Percentiles rank a stretch among this genome's conserved stretches.
These are phyloP conservation scores for Hypocryptadius cinnamomeus DNA, from an alignment of 2,113 vertebrate genomes.

Conservation along the genomic window DNA sequence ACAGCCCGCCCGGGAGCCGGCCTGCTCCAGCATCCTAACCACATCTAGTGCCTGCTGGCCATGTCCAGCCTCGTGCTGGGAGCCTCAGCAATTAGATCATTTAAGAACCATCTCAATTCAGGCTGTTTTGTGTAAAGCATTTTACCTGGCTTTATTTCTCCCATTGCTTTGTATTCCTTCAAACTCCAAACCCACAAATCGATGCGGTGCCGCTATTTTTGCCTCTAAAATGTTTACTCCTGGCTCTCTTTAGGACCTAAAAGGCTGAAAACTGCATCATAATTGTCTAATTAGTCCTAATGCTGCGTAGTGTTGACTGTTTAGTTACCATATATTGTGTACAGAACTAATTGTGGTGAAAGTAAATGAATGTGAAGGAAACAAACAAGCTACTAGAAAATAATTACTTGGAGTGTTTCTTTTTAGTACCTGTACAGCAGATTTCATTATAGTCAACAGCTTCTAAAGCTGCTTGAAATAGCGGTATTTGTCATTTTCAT, in stretches of 20 bases:
- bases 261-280: conserved; percentile 93
- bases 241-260: conserved; percentile 85
- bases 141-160: conserved; percentile 35
- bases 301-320: conserved; percentile 85
- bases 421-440: conserved; percentile 98
- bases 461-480: conserved; percentile 98
- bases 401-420: conserved; percentile 99
- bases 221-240: conserved; percentile 83
- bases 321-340: conserved; percentile 84
- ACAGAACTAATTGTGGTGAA: conserved; percentile 99
- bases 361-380: conserved; percentile 99
- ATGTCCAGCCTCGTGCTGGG: background rate
- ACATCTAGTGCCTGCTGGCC: rapidly evolving
- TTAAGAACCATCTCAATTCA: background rate
- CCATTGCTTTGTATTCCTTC: conserved; percentile 62
- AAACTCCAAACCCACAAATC: conserved; percentile 59
- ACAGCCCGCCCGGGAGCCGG: rapidly evolving
- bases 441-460: conserved; percentile 99
- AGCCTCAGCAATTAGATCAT: conserved; percentile 24
- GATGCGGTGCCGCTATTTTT: conserved; percentile 69
- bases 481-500: conserved; percentile 99
- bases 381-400: conserved; percentile 99
- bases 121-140: conserved; percentile 3
- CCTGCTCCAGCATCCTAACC: background rate
- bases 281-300: conserved; percentile 99